Base-by-base conservation (phyloP, 2,888 invertebrate species). In the Eledona agricola region DNA sequence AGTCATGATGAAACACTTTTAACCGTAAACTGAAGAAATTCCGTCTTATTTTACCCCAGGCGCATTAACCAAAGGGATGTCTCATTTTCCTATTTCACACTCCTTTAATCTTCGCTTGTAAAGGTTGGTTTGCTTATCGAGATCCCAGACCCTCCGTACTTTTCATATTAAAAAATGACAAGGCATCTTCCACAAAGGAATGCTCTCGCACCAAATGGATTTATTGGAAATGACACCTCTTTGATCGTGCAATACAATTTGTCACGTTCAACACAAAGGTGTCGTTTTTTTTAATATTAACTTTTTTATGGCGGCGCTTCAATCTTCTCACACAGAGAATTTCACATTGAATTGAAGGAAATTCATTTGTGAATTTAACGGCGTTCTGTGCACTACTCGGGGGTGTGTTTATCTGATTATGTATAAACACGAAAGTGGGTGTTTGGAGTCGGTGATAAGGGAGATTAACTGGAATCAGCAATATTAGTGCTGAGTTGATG, bases 181-280 rank as follows among this genome's bases (percentile, higher is more conserved):
- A 32, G 45, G 45, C 45, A 45, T 45, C 45, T 34, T 45, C 29
- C 5, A 45, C 45, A 45, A 45, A 45, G 25, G 45, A 32, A 45
- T 45, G 17, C 32, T 34, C 11, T 45, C 15, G 23, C 32, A 29
- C 42, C 9, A 20, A 40, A 31, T 31, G 22, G 43, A 43, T 31
- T 43, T 43, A 43, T 43, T 43, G 43, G 15, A 16, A 31, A 34
- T 45, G 45, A 45, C 45, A 20, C 9, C 25, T 31, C 42, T 42
- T 42, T 31, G 31, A 31, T 17, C 31, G 45, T 25, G 17, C 11
- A 10, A 10, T 17, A 34, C 34, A 34, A 45, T 45, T 45, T 45
- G 45, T 45, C 45, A 45, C 23, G 23, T 45, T 31, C 32, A 20
- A 45, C 34, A 34, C 34, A 45, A 45, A 23, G 13, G 38, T 20